phyloP scores from a whole-genome alignment of 92 coral and sea anemone genomes.

The Zoanthus sansibaricus region DNA sequence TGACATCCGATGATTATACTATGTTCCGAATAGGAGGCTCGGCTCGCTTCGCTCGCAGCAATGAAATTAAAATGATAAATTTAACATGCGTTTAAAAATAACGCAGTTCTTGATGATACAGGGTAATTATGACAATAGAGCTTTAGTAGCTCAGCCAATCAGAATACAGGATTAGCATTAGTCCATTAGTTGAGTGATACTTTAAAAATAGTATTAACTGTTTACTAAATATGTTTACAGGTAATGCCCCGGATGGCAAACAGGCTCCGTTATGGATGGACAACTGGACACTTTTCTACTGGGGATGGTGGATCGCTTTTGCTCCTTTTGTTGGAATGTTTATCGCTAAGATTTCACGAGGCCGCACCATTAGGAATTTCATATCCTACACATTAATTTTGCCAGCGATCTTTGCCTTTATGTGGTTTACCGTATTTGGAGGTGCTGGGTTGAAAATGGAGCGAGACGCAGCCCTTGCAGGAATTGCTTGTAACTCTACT shows the following conservation, averaged over 20 bases:
- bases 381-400: constrained; percentile 79
- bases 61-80: no score
- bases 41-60: no score
- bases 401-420: constrained; percentile 69
- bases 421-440: constrained; percentile 89
- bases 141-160: no score
- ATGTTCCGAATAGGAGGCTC: no score
- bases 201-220: no score
- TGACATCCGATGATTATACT: no score
- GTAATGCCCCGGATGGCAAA: constrained; percentile 79
- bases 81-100: no score
- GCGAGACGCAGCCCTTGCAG: constrained; percentile 76
- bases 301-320: constrained; percentile 92
- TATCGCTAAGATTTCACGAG: constrained; percentile 78
- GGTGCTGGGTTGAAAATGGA: constrained; percentile 92
- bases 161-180: no score
- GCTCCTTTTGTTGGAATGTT: constrained; percentile 84
- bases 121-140: no score
- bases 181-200: no score
- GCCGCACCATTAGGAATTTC: constrained; percentile 77
- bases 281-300: constrained; percentile 76
- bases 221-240: not conserved
- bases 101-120: no score
- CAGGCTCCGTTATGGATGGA: constrained; percentile 73
- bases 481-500: constrained; percentile 60